These are phyloP conservation scores for Drosophila affinis DNA, from an alignment of 2,888 invertebrate genomes.

Conservation along the genomic window DNA sequence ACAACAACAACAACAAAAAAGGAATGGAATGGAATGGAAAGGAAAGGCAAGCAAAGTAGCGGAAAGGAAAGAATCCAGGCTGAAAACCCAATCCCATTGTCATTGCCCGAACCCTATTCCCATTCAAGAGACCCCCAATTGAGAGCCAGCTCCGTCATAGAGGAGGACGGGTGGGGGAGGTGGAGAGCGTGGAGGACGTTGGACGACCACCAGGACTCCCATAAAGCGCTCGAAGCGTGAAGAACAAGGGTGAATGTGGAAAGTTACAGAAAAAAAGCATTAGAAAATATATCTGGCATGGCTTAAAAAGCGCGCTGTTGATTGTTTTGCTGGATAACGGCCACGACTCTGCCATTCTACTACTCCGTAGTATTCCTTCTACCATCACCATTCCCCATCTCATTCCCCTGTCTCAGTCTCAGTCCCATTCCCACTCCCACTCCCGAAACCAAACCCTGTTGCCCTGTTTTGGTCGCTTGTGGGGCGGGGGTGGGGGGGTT, in stretches of 20 bases:
- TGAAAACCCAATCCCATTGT: constrained; percentile 55
- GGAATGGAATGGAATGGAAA: constrained; percentile 5
- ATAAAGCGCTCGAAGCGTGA: constrained; percentile 79
- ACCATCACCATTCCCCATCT: background rate
- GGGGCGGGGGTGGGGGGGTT: constrained; percentile 13
- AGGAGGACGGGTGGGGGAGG: background rate
- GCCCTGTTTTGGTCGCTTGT: constrained; percentile 39
- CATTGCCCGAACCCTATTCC: constrained; percentile 62
- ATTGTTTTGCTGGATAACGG: constrained; percentile 78
- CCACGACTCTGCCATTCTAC: constrained; percentile 37
- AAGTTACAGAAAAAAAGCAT: constrained; percentile 80
- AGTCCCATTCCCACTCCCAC: background rate
- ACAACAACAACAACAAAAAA: constrained; percentile 15
- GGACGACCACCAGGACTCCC: constrained; percentile 47
- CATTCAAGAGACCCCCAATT: constrained; percentile 64
- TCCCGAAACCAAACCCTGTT: constrained; percentile 31
- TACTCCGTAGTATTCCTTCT: constrained; percentile 13
- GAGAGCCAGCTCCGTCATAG: constrained; percentile 59
- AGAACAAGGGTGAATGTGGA: constrained; percentile 80
- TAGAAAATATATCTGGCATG: constrained; percentile 78
- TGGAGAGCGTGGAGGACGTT: background rate
- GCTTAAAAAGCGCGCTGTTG: constrained; percentile 78
- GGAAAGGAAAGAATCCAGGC: constrained; percentile 36
- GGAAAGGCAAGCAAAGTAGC: constrained; percentile 9
- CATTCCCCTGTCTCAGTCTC: too few relatives aligned